Base-by-base conservation (phyloP, 2,113 vertebrate species). In the Oryzias curvinotus region DNA sequence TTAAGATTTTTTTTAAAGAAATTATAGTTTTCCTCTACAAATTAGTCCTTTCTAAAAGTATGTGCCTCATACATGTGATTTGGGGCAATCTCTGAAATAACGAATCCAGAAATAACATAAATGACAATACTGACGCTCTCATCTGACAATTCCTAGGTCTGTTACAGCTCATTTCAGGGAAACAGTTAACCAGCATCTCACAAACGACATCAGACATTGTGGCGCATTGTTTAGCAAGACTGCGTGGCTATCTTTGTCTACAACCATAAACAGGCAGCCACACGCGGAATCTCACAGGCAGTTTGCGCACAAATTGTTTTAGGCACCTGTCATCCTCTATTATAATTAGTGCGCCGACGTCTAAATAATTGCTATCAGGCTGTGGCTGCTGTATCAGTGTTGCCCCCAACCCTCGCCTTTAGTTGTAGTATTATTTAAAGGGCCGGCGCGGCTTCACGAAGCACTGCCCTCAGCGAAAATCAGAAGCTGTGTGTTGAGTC, bases 331-430 rank as follows among this genome's bases (percentile, higher is more conserved):
- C 89, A 88, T 65, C 84, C 78, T 65, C 57, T 50, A 82, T 91
- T 89, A 85, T 85, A 91, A 91, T 90, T 90, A 92, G 80, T 75
- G 68, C 78, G 66, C 56, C 77, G 87, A 89, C 52, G 71, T 85
- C 83, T 88, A 84, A 85, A 88, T 87, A 91, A 91, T 88, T 89
- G 85, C 85, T 77, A 83, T 85, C 82, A 78, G 85, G 78, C 76
- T 60, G 75, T 47, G 56, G 76, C 71, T 71, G 81, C 57, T 73
- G 80, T 82, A 80, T 82, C 77, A 65, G 75, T 75, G 68, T 78
- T 75, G 73, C 74, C 56, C 36, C 68, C 45, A 14, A 63, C 68
- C 68, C 63, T 60, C 23, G 51, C 80, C 77, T 82, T 68, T 46
- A 66, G 71, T 68, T 63, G 51, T 52, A 57, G 73, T 69, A 65